Base-by-base conservation (phyloP, 2,113 vertebrate species). In the Clarias batrachus region DNA sequence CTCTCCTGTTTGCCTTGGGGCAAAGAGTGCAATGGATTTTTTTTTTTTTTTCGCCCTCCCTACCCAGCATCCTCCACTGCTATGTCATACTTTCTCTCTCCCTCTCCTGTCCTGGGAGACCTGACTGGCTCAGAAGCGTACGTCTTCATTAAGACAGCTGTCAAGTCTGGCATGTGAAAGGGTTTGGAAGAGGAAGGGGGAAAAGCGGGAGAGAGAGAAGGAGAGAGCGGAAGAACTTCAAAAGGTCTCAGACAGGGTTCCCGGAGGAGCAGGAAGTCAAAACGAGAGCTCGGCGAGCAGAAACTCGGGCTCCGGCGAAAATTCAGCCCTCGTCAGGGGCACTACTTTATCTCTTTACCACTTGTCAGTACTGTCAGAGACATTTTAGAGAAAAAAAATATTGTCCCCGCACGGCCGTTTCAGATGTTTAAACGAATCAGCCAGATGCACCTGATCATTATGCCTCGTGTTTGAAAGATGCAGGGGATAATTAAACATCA, bases 61-160 rank as follows among this genome's bases (percentile, higher is more conserved):
- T 79, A 79, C 78, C n/a, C 86, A 56, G 63, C 62, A 87, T 86
- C 33, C 87, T 70, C 83, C 70, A 78, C 59, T 80, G n/a, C 33
- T 9, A 73, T 83, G 66, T 83, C 77, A 14, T 82, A 63, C 57
- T 70, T 23, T 57, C 57, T 10, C 70, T 60, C 87, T 73, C 73
- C 19, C 52, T 86, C 85, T 52, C 48, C 65, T 83, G 66, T 85
- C 88, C 86, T 86, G 41, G 59, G 80, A 88, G 89, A 77, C 80
- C 81, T n/a, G 81, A 65, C 86, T 84, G 78, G 73, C 86, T 87
- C 79, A 85, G 86, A 88, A 89, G 84, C 63, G 86, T 87, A 90
- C 83, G 86, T 89, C 90, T 89, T 89, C 85, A 90, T 90, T 90
- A 90, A 90, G 88, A 90, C 90, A 86, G 88, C 90, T 89, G 90